A percentile compares a stretch with the other conserved stretches of the same genome.
phyloP scores from a whole-genome alignment of 2,888 invertebrate genomes.

The Parnassius smintheus region DNA sequence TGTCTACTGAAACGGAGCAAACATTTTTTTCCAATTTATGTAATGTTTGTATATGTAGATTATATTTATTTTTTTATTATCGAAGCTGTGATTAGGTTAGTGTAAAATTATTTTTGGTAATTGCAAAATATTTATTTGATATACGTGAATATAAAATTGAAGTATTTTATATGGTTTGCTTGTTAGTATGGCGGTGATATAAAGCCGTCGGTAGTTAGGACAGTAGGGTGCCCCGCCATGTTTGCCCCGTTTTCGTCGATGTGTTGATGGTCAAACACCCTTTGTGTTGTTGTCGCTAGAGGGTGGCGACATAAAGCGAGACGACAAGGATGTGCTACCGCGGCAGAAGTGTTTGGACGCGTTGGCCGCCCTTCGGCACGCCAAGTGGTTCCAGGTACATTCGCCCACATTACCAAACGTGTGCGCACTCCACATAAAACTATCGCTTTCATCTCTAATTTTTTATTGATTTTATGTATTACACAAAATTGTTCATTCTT shows the following conservation, averaged over 20 bases:
- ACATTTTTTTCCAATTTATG: constrained; percentile 48
- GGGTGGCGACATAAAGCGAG: constrained; percentile 84
- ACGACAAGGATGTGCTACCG: constrained; percentile 97
- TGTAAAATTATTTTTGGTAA: not conserved
- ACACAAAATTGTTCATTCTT: constrained; percentile 37
- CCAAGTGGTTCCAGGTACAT: constrained; percentile 99
- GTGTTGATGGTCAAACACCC: constrained; percentile 89
- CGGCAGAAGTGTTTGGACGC: constrained; percentile 99
- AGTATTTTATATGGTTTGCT: too few relatives aligned
- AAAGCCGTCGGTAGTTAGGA: not conserved
- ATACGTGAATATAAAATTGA: not conserved
- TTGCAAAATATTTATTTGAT: not conserved
- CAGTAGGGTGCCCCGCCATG: constrained; percentile 43
- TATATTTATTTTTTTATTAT: constrained; percentile 3
- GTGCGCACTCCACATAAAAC: constrained; percentile 61
- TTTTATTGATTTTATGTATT: not conserved
- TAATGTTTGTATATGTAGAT: not conserved
- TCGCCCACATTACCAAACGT: constrained; percentile 71
- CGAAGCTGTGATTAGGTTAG: constrained; percentile 1
- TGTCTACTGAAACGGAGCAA: constrained; percentile 78
- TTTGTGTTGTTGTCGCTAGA: constrained; percentile 82
- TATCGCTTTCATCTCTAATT: not conserved
- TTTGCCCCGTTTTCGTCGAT: constrained; percentile 78
- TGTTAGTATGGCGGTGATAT: not conserved
- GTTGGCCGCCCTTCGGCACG: constrained; percentile 99